Evolutionary conservation across 2,797 vertebrate genomes (phyloP), one percentile per base, ranked within the genome.

Genomic region (Babyrousa celebensis): DNA sequence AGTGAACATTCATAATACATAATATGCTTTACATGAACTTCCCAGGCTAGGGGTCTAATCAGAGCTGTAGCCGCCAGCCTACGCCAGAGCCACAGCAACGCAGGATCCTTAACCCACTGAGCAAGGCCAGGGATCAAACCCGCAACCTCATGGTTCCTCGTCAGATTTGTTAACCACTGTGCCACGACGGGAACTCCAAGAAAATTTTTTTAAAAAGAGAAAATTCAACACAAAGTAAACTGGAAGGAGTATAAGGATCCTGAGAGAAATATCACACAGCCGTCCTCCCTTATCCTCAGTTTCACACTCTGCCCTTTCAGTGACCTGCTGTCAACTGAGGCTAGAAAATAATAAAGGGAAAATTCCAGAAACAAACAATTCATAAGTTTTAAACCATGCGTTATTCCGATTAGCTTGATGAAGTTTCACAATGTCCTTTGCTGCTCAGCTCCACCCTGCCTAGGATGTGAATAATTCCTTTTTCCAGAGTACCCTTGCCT

Each of bases 171-270:
- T 36, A 36, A 36, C 36, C 36, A 36, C 36, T 36, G 36, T 36
- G 36, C 36, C 36, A 36, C 36, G 36, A 36, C 36, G 36, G 36
- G 36, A 36, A 36, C 4, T 3, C 36, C 36, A 36, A 36, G 36
- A 36, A 89, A 77, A 48, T 7, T 10, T 48, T 17, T 92, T 92
- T 17, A 58, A n/a, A 87, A 77, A 71, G 43, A 89, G 8, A 86
- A 84, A 29, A 83, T 60, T 65, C 77, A 77, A 65, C 27, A 10
- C 75, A 84, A 86, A 85, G n/a, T 48, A 94, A 92, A 16, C 90
- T 40, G 74, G 25, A 78, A 87, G 54, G 21, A 88, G 12, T 79
- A 71, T 8, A 85, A 91, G 18, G 15, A 85, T 36, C 4, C 17
- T 79, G 9, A 54, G 15, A 27, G 21, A 92, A 84, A 77, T 56